Evolutionary conservation across 2,888 invertebrate genomes (phyloP).

Genomic region (Syrista parreyssii): DNA sequence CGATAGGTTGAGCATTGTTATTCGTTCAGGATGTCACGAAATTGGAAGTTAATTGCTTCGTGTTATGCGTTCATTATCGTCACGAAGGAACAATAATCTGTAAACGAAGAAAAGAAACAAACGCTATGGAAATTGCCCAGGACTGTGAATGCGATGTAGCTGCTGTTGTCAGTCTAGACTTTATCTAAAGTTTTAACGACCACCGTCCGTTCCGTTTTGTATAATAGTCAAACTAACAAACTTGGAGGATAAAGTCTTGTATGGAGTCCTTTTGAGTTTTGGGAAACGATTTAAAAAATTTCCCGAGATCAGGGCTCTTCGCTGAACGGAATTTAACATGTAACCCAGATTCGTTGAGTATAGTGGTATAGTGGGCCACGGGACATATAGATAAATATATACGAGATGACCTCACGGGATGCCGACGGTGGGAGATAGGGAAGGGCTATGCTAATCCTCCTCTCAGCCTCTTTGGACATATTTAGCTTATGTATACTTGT

Average conservation of each 20-base stretch:
- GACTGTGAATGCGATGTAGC: neutral
- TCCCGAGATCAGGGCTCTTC: neutral
- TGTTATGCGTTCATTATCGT: neutral
- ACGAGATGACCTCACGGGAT: constrained; percentile 3
- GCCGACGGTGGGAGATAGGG: neutral
- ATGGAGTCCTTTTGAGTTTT: neutral
- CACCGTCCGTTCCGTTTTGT: neutral
- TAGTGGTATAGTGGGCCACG: constrained; percentile 3
- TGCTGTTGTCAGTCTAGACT: neutral
- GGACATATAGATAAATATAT: constrained; percentile 9
- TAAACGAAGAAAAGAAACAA: neutral
- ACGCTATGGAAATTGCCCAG: neutral
- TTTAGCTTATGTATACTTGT: neutral
- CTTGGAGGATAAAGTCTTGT: neutral
- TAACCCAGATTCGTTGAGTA: constrained; percentile 10
- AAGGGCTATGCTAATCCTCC: neutral
- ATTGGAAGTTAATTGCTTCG: neutral
- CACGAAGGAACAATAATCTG: neutral
- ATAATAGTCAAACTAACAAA: neutral
- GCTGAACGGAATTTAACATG: constrained; percentile 1
- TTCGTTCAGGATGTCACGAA: neutral
- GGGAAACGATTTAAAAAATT: neutral
- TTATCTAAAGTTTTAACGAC: neutral
- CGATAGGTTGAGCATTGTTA: neutral
- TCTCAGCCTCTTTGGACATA: constrained; percentile 3